These are phyloP conservation scores for Apostichopus japonicus DNA, from an alignment of 35 echinoderm and acorn worm species.

Conservation along the genomic window DNA sequence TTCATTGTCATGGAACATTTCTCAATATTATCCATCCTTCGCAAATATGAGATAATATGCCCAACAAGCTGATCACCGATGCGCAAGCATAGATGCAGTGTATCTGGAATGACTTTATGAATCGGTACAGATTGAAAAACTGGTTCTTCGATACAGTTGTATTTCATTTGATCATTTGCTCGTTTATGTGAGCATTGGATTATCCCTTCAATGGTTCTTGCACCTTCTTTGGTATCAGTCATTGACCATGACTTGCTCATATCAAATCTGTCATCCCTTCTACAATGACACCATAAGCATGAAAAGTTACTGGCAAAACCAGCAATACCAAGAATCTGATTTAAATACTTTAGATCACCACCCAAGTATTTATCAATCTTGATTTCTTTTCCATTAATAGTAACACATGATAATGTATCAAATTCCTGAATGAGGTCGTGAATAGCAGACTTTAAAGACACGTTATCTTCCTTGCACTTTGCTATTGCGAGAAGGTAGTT, in stretches of 20 bases:
- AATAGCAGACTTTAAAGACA: conserved; percentile 55
- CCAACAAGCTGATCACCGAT: conserved; percentile 77
- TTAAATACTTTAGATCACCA: conserved; percentile 55
- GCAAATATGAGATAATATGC: conserved; percentile 64
- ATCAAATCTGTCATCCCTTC: conserved; percentile 57
- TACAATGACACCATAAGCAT: conserved; percentile 74
- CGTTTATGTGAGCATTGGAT: conserved; percentile 27
- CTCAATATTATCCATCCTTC: conserved; percentile 47
- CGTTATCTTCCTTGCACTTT: conserved; percentile 66
- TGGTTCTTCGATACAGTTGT: conserved; percentile 59
- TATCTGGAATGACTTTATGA: conserved; percentile 61
- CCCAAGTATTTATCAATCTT: conserved; percentile 68
- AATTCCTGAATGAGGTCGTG: conserved; percentile 64
- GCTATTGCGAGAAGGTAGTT: conserved; percentile 78
- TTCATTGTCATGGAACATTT: neutral
- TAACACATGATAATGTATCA: neutral
- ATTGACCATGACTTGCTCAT: conserved; percentile 57
- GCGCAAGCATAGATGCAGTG: conserved; percentile 64
- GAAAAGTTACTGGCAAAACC: conserved; percentile 15
- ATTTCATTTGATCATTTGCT: conserved; percentile 56
- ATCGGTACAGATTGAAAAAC: conserved; percentile 75
- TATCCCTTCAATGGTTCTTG: conserved; percentile 54
- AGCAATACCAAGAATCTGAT: conserved; percentile 19
- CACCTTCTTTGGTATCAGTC: conserved; percentile 64
- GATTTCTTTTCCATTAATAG: conserved; percentile 11